phyloP scores from a whole-genome alignment of 2,888 invertebrate genomes.

The Petrolisthes cinctipes region DNA sequence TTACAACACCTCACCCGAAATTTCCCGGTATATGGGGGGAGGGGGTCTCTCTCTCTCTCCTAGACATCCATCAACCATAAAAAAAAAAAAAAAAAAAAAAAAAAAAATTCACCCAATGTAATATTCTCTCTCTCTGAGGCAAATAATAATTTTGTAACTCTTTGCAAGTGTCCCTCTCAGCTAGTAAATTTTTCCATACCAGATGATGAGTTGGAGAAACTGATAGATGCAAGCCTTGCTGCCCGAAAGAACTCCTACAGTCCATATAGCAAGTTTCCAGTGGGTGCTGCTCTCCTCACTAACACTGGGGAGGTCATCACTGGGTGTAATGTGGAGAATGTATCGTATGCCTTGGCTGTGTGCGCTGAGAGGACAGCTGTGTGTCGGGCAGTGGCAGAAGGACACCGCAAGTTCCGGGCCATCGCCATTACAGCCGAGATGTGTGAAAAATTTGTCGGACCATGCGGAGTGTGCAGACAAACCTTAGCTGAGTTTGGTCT shows the following conservation, averaged over 20 bases:
- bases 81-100: too few relatives aligned
- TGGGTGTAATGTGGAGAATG: constrained; percentile 95
- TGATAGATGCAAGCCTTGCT: constrained; percentile 68
- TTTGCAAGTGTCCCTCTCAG: too few relatives aligned
- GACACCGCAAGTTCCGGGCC: constrained; percentile 78
- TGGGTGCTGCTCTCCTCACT: constrained; percentile 86
- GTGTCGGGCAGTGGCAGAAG: constrained; percentile 86
- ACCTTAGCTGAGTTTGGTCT: constrained; percentile 68
- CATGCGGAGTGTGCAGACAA: constrained; percentile 92
- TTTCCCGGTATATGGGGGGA: too few relatives aligned
- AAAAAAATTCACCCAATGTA: too few relatives aligned
- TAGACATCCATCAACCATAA: too few relatives aligned
- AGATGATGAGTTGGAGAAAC: constrained; percentile 54
- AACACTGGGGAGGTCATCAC: constrained; percentile 78
- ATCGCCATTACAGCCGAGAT: constrained; percentile 81
- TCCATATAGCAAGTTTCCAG: constrained; percentile 90
- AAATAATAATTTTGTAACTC: too few relatives aligned
- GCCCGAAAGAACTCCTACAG: constrained; percentile 80
- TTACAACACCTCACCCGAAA: too few relatives aligned
- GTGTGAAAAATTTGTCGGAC: constrained; percentile 78
- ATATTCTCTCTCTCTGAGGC: too few relatives aligned
- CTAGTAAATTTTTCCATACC: not conserved
- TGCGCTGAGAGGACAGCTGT: constrained; percentile 93
- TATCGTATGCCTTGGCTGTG: constrained; percentile 81
- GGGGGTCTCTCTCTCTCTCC: too few relatives aligned